Conservation (phyloP, 1,140 invertebrate genomes). For the Anagrus nilaparvatae region DNA sequence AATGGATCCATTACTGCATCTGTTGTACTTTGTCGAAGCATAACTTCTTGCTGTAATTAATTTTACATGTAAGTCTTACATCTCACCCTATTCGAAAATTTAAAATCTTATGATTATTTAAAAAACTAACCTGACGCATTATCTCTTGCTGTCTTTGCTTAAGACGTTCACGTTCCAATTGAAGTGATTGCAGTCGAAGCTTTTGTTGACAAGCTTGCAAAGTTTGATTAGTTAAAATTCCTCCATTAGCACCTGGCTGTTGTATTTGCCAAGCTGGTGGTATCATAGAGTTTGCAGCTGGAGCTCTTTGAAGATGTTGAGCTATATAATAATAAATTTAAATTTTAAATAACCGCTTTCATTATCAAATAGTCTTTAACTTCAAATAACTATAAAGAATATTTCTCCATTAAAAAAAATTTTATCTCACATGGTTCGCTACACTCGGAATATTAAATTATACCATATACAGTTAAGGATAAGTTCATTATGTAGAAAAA, state of each 20-base stretch:
- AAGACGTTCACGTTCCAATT: conserved; percentile 76
- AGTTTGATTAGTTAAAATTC: conserved; percentile 43
- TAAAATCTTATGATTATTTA: no score
- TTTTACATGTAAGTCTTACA: no score
- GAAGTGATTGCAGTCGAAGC: conserved; percentile 67
- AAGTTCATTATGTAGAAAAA: no score
- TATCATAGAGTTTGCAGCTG: conserved; percentile 45
- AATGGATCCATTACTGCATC: conserved; percentile 67
- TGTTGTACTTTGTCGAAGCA: conserved; percentile 53
- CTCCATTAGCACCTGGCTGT: conserved; percentile 18
- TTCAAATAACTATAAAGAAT: no score
- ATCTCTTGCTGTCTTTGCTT: conserved; percentile 84
- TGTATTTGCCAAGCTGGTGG: conserved; percentile 46
- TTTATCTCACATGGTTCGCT: no score
- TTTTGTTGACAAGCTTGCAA: conserved; percentile 66
- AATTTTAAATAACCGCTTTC: no score
- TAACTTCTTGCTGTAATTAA: conserved; percentile 55
- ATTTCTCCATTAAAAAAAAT: no score
- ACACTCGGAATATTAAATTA: no score
- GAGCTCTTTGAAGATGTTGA: conserved; percentile 60
- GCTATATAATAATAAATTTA: no score
- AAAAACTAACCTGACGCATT: conserved; percentile 56
- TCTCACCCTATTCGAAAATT: no score
- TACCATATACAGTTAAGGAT: no score
- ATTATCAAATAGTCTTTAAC: no score